These are phyloP conservation scores for Hystrix brachyura DNA, from an alignment of 2,113 vertebrate genomes.

Conservation along the genomic window DNA sequence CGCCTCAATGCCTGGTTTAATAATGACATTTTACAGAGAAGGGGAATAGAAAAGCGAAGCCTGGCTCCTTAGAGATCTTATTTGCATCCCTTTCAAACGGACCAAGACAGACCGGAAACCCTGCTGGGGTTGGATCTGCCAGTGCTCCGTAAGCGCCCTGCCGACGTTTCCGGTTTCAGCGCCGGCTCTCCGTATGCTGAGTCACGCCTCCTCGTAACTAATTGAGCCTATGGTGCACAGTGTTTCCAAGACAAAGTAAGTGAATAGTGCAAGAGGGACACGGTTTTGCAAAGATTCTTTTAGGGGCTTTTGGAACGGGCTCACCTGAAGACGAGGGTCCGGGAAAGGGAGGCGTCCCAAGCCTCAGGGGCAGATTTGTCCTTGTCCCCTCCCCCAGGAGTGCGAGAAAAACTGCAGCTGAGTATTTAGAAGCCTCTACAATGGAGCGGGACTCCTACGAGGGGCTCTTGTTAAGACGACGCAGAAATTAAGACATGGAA, in stretches of 20 bases:
- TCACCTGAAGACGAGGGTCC: background rate
- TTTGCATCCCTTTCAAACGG: background rate
- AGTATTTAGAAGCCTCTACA: background rate
- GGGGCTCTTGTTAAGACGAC: background rate
- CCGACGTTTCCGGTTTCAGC: background rate
- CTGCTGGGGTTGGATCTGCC: accelerated
- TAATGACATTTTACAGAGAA: background rate
- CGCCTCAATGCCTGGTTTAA: background rate
- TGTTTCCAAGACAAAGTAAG: background rate
- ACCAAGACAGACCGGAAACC: accelerated
- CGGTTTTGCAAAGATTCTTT: background rate
- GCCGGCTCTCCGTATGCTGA: background rate
- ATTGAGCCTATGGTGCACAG: background rate
- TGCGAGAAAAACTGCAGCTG: background rate
- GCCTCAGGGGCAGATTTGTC: background rate
- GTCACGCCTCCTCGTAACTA: background rate
- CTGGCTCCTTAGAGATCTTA: background rate
- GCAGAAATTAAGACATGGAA: background rate
- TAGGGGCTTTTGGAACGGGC: background rate
- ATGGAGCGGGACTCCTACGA: background rate
- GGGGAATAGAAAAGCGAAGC: background rate
- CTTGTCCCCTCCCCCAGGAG: no score
- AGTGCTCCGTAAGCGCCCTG: no score
- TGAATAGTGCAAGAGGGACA: background rate
- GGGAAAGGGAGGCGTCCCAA: background rate